These are phyloP conservation scores for Myotis findleyi DNA, from an alignment of 2,797 vertebrate species.

Conservation along the genomic window DNA sequence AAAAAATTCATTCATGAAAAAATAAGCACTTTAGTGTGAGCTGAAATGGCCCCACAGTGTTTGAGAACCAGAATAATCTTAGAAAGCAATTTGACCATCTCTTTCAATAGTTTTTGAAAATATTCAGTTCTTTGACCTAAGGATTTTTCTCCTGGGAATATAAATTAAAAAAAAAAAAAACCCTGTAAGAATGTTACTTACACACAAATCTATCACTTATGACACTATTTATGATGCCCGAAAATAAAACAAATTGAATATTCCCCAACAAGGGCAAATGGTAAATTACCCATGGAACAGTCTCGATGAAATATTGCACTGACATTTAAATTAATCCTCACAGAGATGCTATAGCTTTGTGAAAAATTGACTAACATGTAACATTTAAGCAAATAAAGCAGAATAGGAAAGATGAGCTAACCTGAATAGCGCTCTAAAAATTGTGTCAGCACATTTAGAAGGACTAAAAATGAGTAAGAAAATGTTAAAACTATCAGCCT, in stretches of 20 bases:
- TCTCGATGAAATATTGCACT: constrained; percentile 50
- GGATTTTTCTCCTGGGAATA: constrained; percentile 19
- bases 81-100: neutral
- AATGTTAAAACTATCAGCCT: constrained; percentile 27
- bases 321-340: constrained; percentile 63
- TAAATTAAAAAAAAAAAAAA: neutral
- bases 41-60: neutral
- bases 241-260: constrained; percentile 5
- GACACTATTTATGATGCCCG: neutral
- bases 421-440: neutral
- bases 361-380: constrained; percentile 5
- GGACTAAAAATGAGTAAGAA: neutral
- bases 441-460: neutral
- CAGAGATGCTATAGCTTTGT: neutral
- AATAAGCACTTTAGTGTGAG: neutral
- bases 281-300: constrained; percentile 28
- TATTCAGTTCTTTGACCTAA: neutral
- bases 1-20: neutral
- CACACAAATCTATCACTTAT: neutral
- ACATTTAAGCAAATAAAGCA: constrained; percentile 39
- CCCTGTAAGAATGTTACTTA: constrained; percentile 2
- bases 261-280: constrained; percentile 14
- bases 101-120: constrained; percentile 1
- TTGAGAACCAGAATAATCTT: neutral
- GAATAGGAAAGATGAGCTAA: neutral